These are phyloP conservation scores for Bergia sp. DNA, from an alignment of 92 coral and sea anemone species.

Conservation along the genomic window DNA sequence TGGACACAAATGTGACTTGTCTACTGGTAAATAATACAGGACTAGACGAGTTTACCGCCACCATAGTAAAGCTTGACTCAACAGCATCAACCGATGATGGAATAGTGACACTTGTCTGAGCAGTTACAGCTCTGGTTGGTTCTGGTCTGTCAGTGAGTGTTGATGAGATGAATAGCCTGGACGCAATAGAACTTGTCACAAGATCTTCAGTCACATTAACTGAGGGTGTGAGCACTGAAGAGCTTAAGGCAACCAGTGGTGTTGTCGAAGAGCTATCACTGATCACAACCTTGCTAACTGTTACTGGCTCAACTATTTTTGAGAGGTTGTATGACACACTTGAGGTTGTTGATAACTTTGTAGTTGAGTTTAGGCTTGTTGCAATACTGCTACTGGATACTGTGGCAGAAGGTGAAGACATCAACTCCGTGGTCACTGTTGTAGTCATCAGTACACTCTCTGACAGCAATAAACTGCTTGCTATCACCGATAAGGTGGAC, in stretches of 20 bases:
- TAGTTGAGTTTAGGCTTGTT: not conserved
- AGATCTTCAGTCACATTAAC: not conserved
- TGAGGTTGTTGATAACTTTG: not conserved
- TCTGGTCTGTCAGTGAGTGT: not conserved
- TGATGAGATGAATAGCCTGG: not conserved
- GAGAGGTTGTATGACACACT: not conserved
- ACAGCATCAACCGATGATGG: not conserved
- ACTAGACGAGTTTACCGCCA: constrained; percentile 11
- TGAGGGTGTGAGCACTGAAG: not conserved
- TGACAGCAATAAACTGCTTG: not conserved
- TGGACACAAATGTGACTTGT: not conserved
- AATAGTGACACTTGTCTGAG: not conserved
- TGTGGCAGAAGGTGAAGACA: not conserved
- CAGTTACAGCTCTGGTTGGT: not conserved
- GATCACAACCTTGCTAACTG: not conserved
- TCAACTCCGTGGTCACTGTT: not conserved
- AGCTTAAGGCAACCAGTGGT: not conserved
- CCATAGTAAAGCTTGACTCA: not conserved
- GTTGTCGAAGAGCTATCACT: not conserved
- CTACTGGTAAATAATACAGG: not conserved
- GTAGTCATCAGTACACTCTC: not conserved
- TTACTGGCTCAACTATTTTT: too few relatives aligned
- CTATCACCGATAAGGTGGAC: not conserved
- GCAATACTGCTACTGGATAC: not conserved
- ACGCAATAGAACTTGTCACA: not conserved